Percentiles rank a stretch among this genome's conserved stretches.
These are phyloP conservation scores for Forbesichthys agassizii DNA, from an alignment of 2,113 vertebrate species.

Conservation along the genomic window DNA sequence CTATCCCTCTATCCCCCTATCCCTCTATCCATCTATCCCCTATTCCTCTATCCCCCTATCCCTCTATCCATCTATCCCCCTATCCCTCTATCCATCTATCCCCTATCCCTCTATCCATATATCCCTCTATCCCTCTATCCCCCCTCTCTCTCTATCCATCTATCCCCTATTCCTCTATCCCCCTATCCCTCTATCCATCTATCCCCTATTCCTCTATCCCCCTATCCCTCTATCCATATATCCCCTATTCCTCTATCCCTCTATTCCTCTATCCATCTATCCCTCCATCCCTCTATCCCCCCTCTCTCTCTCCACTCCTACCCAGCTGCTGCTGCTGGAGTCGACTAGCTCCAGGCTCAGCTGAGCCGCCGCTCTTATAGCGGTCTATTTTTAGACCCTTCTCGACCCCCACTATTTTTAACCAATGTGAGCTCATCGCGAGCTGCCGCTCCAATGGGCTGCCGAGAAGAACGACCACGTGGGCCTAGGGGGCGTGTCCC, in stretches of 20 bases:
- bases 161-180: not conserved
- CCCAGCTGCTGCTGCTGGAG: not conserved
- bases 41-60: not conserved
- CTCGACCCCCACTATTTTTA: conserved; percentile 75
- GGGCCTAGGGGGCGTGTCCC: conserved; percentile 33
- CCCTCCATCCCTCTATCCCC: conserved; percentile 1
- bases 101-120: not conserved
- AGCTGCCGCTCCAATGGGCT: conserved; percentile 60
- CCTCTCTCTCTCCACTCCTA: not conserved
- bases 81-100: not conserved
- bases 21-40: not conserved
- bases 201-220: not conserved
- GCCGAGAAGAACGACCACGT: conserved; percentile 56
- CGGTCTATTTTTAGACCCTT: conserved; percentile 75
- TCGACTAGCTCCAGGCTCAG: conserved; percentile 17
- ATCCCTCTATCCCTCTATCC: not conserved
- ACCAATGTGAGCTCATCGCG: conserved; percentile 79
- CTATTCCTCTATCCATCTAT: not conserved
- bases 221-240: not conserved
- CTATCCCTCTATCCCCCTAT: not conserved
- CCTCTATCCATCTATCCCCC: not conserved
- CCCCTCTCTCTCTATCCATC: not conserved
- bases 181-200: not conserved
- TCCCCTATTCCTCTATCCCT: not conserved
- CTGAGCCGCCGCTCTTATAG: conserved; percentile 71